A percentile compares a stretch with the other conserved stretches of the same genome.
Evolutionary conservation across 2,888 invertebrate genomes (phyloP).

Genomic region (Alviniconcha strummeri): DNA sequence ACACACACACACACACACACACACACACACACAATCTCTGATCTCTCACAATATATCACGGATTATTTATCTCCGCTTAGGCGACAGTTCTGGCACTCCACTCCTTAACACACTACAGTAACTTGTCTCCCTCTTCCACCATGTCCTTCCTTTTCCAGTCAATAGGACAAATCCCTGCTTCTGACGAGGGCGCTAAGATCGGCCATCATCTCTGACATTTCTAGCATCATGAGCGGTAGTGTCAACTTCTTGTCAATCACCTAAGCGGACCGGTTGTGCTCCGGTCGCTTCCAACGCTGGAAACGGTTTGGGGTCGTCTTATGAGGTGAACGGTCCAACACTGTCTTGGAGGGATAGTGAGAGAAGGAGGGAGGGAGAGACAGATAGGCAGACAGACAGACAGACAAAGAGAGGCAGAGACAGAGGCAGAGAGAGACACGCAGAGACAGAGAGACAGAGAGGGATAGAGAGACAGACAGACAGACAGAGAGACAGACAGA

Average conservation of each 20-base stretch:
- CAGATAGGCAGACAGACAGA: neutral
- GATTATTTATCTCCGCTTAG: too few relatives aligned
- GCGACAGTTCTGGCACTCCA: too few relatives aligned
- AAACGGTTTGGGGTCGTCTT: neutral
- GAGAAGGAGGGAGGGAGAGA: neutral
- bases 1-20: too few relatives aligned
- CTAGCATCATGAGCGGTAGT: constrained; percentile 24
- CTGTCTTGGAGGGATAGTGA: neutral
- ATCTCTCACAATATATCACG: too few relatives aligned
- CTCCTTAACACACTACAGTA: neutral
- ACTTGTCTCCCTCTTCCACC: neutral
- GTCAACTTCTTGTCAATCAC: constrained; percentile 33
- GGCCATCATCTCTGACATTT: constrained; percentile 30
- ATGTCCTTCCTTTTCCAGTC: neutral
- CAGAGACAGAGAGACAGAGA: neutral
- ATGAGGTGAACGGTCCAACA: neutral
- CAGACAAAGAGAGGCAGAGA: neutral
- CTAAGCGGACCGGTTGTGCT: constrained; percentile 14
- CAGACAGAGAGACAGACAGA: constrained; percentile 7
- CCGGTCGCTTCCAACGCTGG: constrained; percentile 15
- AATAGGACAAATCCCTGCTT: constrained; percentile 19
- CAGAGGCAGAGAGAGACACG: neutral
- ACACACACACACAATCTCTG: too few relatives aligned
- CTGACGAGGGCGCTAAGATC: constrained; percentile 15
- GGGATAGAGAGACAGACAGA: neutral